These are phyloP conservation scores for Halcyon senegalensis DNA, from an alignment of 2,113 vertebrate species.

Conservation along the genomic window DNA sequence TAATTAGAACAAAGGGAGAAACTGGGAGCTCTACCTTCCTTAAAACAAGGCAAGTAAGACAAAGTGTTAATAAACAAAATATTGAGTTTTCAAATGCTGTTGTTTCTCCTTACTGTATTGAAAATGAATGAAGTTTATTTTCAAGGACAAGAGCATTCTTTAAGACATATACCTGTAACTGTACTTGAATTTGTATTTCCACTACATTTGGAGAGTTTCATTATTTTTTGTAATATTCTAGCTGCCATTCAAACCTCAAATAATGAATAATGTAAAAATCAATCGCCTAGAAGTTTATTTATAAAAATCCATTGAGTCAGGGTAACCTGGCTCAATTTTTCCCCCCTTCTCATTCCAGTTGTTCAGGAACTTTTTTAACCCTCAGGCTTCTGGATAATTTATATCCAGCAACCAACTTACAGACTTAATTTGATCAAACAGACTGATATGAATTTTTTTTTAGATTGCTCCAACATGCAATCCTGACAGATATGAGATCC, in stretches of 20 bases:
- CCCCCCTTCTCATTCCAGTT: neutral
- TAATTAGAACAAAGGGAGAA: neutral
- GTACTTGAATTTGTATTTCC: neutral
- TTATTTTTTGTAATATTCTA: conserved; percentile 23
- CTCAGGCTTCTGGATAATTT: neutral
- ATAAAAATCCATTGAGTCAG: neutral
- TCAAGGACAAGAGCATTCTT: neutral
- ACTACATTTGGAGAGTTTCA: neutral
- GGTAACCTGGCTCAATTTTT: neutral
- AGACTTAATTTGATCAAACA: conserved; percentile 20
- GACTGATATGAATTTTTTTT: conserved; percentile 2
- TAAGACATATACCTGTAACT: neutral
- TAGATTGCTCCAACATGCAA: neutral
- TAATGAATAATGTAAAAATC: conserved; percentile 46
- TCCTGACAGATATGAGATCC: neutral
- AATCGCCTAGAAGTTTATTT: neutral
- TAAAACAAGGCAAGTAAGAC: conserved; percentile 10
- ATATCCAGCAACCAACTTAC: neutral
- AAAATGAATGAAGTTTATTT: conserved; percentile 25
- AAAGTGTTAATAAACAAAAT: conserved; percentile 24
- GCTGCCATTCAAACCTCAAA: conserved; percentile 43
- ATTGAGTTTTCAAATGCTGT: neutral
- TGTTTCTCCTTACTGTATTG: neutral
- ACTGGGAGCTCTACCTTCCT: neutral
- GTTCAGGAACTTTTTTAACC: neutral